Percentiles rank a stretch among this genome's conserved stretches.
Evolutionary conservation across 2,113 vertebrate genomes (phyloP).

Genomic region (Odocoileus virginianus): DNA sequence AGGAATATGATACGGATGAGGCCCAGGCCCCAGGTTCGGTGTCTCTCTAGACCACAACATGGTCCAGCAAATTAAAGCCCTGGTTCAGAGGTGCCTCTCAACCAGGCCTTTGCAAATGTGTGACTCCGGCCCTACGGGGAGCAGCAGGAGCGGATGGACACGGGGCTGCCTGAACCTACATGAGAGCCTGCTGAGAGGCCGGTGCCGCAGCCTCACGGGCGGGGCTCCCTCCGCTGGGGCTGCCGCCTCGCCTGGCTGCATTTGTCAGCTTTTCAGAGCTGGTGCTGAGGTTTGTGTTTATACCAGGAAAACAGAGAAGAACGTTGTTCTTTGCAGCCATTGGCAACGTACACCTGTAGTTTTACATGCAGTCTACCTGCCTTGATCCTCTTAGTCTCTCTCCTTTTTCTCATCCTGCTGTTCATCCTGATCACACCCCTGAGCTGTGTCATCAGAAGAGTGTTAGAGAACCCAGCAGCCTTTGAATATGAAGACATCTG

Average conservation of each 20-base stretch:
- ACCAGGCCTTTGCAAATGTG: neutral
- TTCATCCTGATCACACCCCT: neutral
- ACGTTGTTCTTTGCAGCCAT: neutral
- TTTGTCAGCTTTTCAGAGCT: neutral
- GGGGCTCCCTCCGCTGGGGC: neutral
- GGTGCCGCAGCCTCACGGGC: accelerated
- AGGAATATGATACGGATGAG: neutral
- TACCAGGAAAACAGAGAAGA: neutral
- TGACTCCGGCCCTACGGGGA: neutral
- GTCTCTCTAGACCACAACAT: neutral
- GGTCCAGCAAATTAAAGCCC: neutral
- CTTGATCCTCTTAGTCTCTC: neutral
- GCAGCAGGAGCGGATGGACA: accelerated
- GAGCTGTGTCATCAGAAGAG: neutral
- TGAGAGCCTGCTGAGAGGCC: no score
- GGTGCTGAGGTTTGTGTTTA: neutral
- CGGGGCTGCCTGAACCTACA: accelerated
- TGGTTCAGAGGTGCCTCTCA: neutral
- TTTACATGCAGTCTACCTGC: accelerated
- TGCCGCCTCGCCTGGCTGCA: accelerated
- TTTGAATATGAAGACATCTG: constrained; percentile 36
- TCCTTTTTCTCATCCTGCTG: neutral
- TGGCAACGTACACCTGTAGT: neutral
- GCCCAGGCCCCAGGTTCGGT: neutral
- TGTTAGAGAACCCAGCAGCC: neutral